Evolutionary conservation across 2,113 vertebrate species (phyloP).

Genomic region (Scatophagus argus): DNA sequence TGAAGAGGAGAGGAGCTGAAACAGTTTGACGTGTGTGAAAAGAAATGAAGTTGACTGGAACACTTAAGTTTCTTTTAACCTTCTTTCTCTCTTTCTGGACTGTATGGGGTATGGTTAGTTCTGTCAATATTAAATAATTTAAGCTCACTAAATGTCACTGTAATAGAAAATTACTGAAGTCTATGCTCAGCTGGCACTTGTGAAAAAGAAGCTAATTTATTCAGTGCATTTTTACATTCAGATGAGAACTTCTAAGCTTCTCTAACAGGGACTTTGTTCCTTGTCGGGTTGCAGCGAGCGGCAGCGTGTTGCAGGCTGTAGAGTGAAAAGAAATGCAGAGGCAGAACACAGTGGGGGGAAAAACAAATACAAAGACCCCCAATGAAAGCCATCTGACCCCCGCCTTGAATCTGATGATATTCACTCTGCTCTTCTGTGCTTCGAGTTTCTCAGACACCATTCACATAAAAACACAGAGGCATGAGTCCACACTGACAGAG

Average conservation of each 20-base stretch:
- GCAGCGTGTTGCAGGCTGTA: neutral
- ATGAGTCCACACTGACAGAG: neutral
- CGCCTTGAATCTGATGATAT: slow-evolving; percentile 19
- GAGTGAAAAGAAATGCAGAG: neutral
- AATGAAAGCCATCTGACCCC: slow-evolving; percentile 31
- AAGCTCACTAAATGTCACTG: too few species aligned
- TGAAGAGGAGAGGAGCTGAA: too few species aligned
- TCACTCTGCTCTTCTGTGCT: neutral
- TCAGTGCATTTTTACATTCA: neutral
- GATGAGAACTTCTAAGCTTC: neutral
- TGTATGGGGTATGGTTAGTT: too few species aligned
- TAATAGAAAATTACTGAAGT: too few species aligned
- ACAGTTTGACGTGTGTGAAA: too few species aligned
- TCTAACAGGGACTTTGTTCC: neutral
- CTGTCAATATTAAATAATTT: too few species aligned
- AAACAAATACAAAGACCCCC: slow-evolving; percentile 13
- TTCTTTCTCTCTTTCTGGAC: too few species aligned
- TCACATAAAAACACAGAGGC: neutral
- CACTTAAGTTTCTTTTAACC: too few species aligned
- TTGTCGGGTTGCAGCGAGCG: neutral
- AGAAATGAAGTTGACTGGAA: too few species aligned
- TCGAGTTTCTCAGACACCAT: neutral
- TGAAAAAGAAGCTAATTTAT: neutral
- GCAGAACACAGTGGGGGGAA: neutral
- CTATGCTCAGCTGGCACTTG: neutral